Base-by-base conservation (phyloP, 2,888 invertebrate genomes). In the Leucoma salicis region DNA sequence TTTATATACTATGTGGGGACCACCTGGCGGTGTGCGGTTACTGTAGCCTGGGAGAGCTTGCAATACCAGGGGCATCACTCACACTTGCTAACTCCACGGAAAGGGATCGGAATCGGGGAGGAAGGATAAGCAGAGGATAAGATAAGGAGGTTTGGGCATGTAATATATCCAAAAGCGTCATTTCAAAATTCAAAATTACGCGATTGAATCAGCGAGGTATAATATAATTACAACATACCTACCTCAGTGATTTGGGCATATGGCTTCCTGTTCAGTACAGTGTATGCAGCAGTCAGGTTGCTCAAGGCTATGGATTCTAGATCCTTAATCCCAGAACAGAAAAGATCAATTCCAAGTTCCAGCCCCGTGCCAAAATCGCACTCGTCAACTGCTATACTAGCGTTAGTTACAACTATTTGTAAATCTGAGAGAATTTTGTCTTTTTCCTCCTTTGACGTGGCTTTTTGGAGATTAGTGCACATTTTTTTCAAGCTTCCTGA, bases 321-420 rank as follows among this genome's bases (percentile, higher is more conserved):
- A 47, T 92, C 90, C 35, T 91, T 83, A 38, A 93, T 78, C 0
- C 96, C 96, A 42, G 93, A 95, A 48, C 93, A 93, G 71, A 98
- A 96, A 34, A 99, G 82, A 76, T 96, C 94, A 55, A 97, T 93
- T 0, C 97, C 98, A 25, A 96, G 87, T 78, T 99, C 98, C 1
- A 99, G 78, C 0, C 97, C 95, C 39, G 97, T 97, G 0, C 98
- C 99, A 82, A 97, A 98, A 77, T 99, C 98, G 70, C 95, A 95
- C 77, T 99, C 99, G 70, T 99, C 99, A 42, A 95, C 93, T 0
- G 98, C 99, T 74, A 97, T 96, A 74, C 93, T 95, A 4, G 96
- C 94, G 41, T 93, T 93, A 2, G 95, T 96, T 46, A 97, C 92
- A 1, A 97, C 86, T 42, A 96, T 95, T 63, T 97, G 95, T 2